These are phyloP conservation scores for Drosophila kuntzei DNA, from an alignment of 2,888 invertebrate species.

Conservation along the genomic window DNA sequence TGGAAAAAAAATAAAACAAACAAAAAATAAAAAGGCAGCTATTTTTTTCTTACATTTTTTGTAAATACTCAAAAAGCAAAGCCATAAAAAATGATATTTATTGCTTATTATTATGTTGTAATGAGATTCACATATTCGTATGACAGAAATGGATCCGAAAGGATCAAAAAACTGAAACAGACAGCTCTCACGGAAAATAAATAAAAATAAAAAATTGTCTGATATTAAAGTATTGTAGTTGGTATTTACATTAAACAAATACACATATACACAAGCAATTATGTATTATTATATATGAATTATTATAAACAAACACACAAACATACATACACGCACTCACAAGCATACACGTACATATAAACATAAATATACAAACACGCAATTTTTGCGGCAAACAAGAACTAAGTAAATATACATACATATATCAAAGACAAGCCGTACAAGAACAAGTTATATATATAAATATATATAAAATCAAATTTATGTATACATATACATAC, in stretches of 20 bases:
- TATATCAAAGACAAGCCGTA: slow-evolving; percentile 64
- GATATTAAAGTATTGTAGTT: slow-evolving; percentile 79
- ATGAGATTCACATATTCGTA: slow-evolving; percentile 25
- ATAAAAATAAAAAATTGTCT: slow-evolving; percentile 55
- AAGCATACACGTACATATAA: slow-evolving; percentile 7
- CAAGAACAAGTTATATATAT: slow-evolving; percentile 37
- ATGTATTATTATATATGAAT: slow-evolving; percentile 50
- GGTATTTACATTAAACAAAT: slow-evolving; percentile 57
- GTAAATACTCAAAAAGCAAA: slow-evolving; percentile 75
- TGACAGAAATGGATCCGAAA: slow-evolving; percentile 18
- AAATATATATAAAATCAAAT: slow-evolving; percentile 19
- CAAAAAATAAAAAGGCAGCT: slow-evolving; percentile 27
- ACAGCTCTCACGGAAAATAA: slow-evolving; percentile 7
- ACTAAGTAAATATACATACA: slow-evolving; percentile 40
- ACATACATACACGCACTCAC: slow-evolving; percentile 3
- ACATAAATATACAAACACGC: slow-evolving; percentile 18
- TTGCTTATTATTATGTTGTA: slow-evolving; percentile 69
- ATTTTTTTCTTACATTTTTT: slow-evolving; percentile 76
- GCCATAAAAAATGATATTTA: slow-evolving; percentile 53
- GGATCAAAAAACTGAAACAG: slow-evolving; percentile 26
- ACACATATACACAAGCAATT: slow-evolving; percentile 44
- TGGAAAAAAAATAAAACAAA: slow-evolving; percentile 21
- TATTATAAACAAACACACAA: slow-evolving; percentile 31
- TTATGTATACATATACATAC: slow-evolving; percentile 41
- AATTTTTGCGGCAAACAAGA: slow-evolving; percentile 44